Percentiles rank a stretch among this genome's conserved stretches.
Conservation (phyloP, 2,797 vertebrate genomes). For the Oophaga sylvatica region DNA sequence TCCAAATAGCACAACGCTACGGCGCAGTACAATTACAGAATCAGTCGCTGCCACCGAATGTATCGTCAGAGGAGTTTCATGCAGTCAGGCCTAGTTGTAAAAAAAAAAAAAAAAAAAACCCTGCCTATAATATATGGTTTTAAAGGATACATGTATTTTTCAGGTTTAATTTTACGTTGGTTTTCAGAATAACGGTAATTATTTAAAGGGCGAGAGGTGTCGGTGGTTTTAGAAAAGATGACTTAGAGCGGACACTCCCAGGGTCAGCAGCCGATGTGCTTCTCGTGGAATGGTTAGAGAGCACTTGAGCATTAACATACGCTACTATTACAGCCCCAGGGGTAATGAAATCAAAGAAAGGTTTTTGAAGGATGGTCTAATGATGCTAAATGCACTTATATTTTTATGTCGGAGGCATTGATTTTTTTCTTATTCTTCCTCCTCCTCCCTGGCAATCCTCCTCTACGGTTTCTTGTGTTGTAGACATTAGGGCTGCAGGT, state of each 20-base stretch:
- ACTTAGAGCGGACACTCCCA: slow-evolving; percentile 60
- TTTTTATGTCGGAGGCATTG: slow-evolving; percentile 60
- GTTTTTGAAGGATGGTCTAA: slow-evolving; percentile 63
- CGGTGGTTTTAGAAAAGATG: slow-evolving; percentile 39
- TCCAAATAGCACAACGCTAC: slow-evolving; percentile 76
- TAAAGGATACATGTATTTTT: not conserved
- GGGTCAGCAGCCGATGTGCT: slow-evolving; percentile 62
- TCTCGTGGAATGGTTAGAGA: slow-evolving; percentile 62
- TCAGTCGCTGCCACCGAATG: slow-evolving; percentile 10
- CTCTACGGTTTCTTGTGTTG: slow-evolving; percentile 11
- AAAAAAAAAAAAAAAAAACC: not conserved
- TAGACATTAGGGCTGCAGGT: slow-evolving; percentile 55
- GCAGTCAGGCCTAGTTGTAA: slow-evolving; percentile 11
- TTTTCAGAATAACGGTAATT: slow-evolving; percentile 14
- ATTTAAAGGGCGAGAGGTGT: slow-evolving; percentile 37
- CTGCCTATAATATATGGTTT: not conserved
- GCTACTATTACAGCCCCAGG: slow-evolving; percentile 62
- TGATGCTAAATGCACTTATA: slow-evolving; percentile 64
- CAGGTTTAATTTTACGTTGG: slow-evolving; percentile 11
- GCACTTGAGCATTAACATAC: slow-evolving; percentile 58
- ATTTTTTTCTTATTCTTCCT: slow-evolving; percentile 61
- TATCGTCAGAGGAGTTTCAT: not conserved
- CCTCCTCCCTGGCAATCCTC: slow-evolving; percentile 61
- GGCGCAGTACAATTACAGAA: slow-evolving; percentile 31
- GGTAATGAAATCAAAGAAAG: slow-evolving; percentile 62